Evolutionary conservation across 2,888 invertebrate species (phyloP), one percentile per base, ranked within the genome.

Genomic region (Drosophila pseudotakahashii): DNA sequence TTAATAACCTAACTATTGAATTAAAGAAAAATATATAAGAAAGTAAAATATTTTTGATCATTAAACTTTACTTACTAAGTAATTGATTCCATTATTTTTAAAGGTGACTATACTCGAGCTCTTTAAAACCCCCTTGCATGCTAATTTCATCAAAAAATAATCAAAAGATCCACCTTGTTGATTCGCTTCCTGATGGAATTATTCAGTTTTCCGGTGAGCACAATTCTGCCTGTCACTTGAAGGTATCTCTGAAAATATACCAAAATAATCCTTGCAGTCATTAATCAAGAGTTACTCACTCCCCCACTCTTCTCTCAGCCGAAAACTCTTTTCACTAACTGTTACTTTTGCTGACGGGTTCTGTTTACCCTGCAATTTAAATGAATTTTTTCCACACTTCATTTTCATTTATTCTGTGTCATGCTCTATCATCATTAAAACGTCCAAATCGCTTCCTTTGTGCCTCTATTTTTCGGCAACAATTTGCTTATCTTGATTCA

Each of bases 341-440:
- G 47, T 47, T 13, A 19, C 44, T 57, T 59, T 44, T 11, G 37
- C 19, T 53, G 57, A 41, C 37, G 7, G 26, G 16, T 39, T 67
- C 60, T 48, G 60, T 58, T 76, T 64, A 63, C 55, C 47, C 73
- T 66, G 71, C 67, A 84, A 67, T 84, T 81, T 72, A 69, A 74
- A 77, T 79, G 73, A 48, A 74, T 78, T 78, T 60, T 59, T 39
- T 75, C 60, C 58, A 54, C 66, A 67, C 66, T 75, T 75, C 66
- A 47, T 77, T 79, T 73, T 60, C 80, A 80, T 82, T 86, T 86
- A 85, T 85, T 88, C 85, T 39, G 72, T 88, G 81, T 84, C 89
- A 86, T 86, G 85, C 89, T 89, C 80, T 86, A 86, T 86, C 85
- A 81, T 84, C 82, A 81, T 86, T 81, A 84, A 89, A 79, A 75